Percentiles rank a stretch among this genome's conserved stretches.
These are phyloP conservation scores for Clitarchus hookeri DNA, from an alignment of 2,888 invertebrate genomes.

Conservation along the genomic window DNA sequence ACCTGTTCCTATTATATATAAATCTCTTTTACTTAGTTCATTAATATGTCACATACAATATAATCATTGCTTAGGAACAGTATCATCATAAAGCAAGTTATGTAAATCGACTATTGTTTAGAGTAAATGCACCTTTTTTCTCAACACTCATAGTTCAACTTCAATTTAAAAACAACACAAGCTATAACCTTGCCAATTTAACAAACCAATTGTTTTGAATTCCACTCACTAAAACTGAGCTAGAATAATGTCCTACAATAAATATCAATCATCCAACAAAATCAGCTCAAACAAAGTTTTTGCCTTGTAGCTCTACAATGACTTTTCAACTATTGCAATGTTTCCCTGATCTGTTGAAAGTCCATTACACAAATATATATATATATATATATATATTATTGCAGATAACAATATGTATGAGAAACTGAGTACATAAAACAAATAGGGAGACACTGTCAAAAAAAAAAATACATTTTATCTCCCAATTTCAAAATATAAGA, in stretches of 20 bases:
- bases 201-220: background rate
- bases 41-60: background rate
- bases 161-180: slow-evolving; percentile 2
- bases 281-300: background rate
- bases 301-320: background rate
- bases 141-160: background rate
- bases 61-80: slow-evolving; percentile 1
- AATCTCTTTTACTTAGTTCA: background rate
- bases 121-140: background rate
- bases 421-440: background rate
- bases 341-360: slow-evolving; percentile 5
- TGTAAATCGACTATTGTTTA: background rate
- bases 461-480: background rate
- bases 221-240: slow-evolving; percentile 14
- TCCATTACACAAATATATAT: background rate
- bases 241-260: background rate
- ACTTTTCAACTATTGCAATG: background rate
- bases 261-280: background rate
- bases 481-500: background rate
- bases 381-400: slow-evolving; percentile 6
- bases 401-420: background rate
- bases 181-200: background rate
- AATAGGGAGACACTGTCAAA: background rate
- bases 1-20: background rate
- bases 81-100: background rate